Base-by-base conservation (phyloP, 2,113 vertebrate species). In the Aptenodytes patagonicus region DNA sequence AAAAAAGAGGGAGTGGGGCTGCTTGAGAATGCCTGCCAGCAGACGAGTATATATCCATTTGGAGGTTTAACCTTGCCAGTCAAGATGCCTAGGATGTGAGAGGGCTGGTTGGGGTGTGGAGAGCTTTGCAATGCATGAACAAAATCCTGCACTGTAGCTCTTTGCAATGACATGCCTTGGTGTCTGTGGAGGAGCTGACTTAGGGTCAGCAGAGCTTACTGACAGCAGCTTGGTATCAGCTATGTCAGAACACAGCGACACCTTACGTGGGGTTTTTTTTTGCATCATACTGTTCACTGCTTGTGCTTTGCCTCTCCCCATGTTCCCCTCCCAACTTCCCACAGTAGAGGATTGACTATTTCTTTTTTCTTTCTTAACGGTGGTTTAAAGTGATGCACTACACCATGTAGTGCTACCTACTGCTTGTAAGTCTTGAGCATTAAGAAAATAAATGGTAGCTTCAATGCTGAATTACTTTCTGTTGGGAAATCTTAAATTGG, bases 51-150 rank as follows among this genome's bases (percentile, higher is more conserved):
- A 0, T 55, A 0, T 66, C 28, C 38, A 5, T n/a, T 81, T 49
- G 49, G 66, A 77, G 36, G 44, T 71, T 76, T 55, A 68, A 42
- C 36, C 66, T 92, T 92, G 62, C 90, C 36, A 76, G 70, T 83
- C 79, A 40, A 17, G 79, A 79, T 90, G 90, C 79, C 66, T 90
- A 46, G 40, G 79, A 69, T 52, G 38, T 55, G 85, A 88, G 65
- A 54, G 34, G 34, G 58, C 64, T 3, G 17, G 22, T 2, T 69
- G 52, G 52, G 36, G 54, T 54, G 89, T 72, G 91, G 79, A 62
- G 31, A n/a, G 49, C 71, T 80, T 60, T 47, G 75, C 68, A 80
- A 4, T 13, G 11, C 2, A 0, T n/a, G 21, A 11, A 17, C 44
- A 55, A 19, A 19, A 36, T 80, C 49, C 58, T 73, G 68, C 46